Base-by-base conservation (phyloP, 1,140 invertebrate genomes). In the Leptinotarsa undecemlineata region DNA sequence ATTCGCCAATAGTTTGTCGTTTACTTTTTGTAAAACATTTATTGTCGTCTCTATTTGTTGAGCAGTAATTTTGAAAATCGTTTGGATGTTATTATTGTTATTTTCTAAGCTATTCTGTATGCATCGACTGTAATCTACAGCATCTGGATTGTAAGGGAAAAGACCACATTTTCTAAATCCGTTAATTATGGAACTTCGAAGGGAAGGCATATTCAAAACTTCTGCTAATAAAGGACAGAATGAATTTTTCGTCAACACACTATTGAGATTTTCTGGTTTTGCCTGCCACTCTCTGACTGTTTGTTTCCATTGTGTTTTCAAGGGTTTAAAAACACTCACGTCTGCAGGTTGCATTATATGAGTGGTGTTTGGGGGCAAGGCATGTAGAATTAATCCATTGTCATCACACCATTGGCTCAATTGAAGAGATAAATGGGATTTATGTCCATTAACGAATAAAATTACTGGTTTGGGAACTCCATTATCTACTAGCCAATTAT, bases 341-440 rank as follows among this genome's bases (percentile, higher is more conserved):
- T 87, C 84, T 69, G 82, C 74, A 15, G 84, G 85, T 81, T 86
- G 85, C 14, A 85, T 42, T 23, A 86, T 76, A 74, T 86, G 83
- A 11, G 85, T 86, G 20, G 82, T 74, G 77, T 86, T 86, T n/a
- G 84, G 84, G 57, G 77, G 77, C 3, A 86, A 76, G 21, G 80
- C 80, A 23, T 83, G 62, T 26, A 85, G 72, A 26, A 82, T 73
- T 60, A 86, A 85, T 42, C 76, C 77, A 69, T 85, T 82, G 70
- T 83, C 80, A 42, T 76, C 76, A 76, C 85, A 86, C 74, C 83
- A 84, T 61, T 83, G 15, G 71, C 64, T 77, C 23, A 82, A 48
- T 61, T 81, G 73, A 11, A 82, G 77, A 47, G 80, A 78, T 42
- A 85, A 64, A 73, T 86, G 82, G 21, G 81, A 83, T 63, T 61